These are phyloP conservation scores for Electrophaes corylata DNA, from an alignment of 2,888 invertebrate genomes.

Conservation along the genomic window DNA sequence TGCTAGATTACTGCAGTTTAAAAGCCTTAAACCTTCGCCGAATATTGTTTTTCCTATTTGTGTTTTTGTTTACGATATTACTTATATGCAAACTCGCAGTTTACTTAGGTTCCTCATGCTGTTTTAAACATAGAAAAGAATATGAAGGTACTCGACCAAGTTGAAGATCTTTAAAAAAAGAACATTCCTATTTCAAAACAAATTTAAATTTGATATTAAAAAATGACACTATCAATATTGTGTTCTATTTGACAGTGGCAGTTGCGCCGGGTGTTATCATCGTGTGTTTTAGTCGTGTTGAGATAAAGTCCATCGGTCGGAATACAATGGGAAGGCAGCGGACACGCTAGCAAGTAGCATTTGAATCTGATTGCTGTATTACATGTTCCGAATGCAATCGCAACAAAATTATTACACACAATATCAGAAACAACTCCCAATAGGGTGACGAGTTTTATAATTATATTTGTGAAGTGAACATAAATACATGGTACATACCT, in stretches of 20 bases:
- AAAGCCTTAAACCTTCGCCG: not conserved
- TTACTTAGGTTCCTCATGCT: too few relatives aligned
- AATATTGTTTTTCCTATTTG: not conserved
- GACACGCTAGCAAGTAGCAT: slow-evolving; percentile 62
- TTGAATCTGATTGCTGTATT: slow-evolving; percentile 19
- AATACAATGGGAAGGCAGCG: slow-evolving; percentile 68
- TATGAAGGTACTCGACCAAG: not conserved
- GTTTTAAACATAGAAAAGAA: too few relatives aligned
- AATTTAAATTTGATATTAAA: not conserved
- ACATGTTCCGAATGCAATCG: slow-evolving; percentile 19
- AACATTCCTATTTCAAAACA: not conserved
- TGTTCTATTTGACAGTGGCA: slow-evolving; percentile 20
- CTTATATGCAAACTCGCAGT: too few relatives aligned
- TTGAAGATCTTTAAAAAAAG: not conserved
- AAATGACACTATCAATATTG: slow-evolving; percentile 10
- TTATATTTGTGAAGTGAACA: not conserved
- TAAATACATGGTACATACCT: not conserved
- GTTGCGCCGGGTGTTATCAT: slow-evolving; percentile 40
- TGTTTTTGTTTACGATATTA: not conserved
- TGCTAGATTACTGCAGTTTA: not conserved
- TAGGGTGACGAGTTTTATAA: too few relatives aligned
- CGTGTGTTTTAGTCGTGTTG: slow-evolving; percentile 27
- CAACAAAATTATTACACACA: not conserved
- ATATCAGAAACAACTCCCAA: not conserved
- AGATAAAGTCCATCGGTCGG: slow-evolving; percentile 46